A percentile compares a stretch with the other conserved stretches of the same genome.
Conservation (phyloP, 2,113 vertebrate species). For the Xenopus laevis region DNA sequence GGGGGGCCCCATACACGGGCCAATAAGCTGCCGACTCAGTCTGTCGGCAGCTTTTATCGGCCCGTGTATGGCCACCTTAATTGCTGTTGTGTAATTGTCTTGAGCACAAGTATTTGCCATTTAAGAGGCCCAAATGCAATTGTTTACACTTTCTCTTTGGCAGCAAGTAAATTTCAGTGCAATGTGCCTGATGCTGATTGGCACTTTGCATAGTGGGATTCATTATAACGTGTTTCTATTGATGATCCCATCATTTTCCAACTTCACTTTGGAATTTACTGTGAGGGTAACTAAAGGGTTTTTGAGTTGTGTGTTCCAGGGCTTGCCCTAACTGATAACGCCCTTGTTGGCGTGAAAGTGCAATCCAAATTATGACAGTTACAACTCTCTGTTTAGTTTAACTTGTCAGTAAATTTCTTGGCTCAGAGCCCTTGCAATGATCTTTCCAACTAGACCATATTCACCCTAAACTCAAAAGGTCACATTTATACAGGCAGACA, state of each 20-base stretch:
- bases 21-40: no score
- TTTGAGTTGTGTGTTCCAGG: slow-evolving; percentile 76
- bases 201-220: slow-evolving; percentile 55
- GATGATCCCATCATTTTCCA: slow-evolving; percentile 76
- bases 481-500: slow-evolving; percentile 77
- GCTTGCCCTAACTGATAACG: slow-evolving; percentile 85
- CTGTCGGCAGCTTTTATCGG: no score
- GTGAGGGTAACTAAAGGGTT: slow-evolving; percentile 69
- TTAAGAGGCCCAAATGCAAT: no score
- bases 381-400: slow-evolving; percentile 87
- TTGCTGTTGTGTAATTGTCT: no score
- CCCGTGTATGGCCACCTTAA: no score
- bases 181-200: slow-evolving; percentile 41
- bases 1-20: no score
- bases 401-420: slow-evolving; percentile 84
- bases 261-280: slow-evolving; percentile 78
- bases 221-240: slow-evolving; percentile 61
- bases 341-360: slow-evolving; percentile 84
- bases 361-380: slow-evolving; percentile 86
- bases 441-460: slow-evolving; percentile 76
- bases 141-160: neutral
- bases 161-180: neutral
- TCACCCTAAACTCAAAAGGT: slow-evolving; percentile 79
- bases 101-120: no score
- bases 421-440: slow-evolving; percentile 72